Conservation (phyloP, 2,797 vertebrate species). For the Acipenser oxyrinchus region DNA sequence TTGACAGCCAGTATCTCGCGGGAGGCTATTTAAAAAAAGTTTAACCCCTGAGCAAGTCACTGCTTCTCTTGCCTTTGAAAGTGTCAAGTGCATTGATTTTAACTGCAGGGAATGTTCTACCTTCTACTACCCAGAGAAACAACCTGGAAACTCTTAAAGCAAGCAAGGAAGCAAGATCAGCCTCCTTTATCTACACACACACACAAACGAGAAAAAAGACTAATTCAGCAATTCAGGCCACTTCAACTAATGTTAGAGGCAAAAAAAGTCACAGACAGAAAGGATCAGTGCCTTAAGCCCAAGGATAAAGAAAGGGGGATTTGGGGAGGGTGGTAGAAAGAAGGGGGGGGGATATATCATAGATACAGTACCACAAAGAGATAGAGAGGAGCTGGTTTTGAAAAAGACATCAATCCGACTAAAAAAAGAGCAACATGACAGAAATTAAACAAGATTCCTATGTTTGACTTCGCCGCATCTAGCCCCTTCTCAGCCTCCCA, state of each 20-base stretch:
- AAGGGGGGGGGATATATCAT: conserved; percentile 28
- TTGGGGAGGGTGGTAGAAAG: conserved; percentile 2
- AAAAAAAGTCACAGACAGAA: conserved; percentile 43
- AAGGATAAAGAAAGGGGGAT: conserved; percentile 44
- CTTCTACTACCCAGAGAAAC: conserved; percentile 63
- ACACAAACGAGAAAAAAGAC: no score
- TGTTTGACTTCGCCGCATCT: conserved; percentile 69
- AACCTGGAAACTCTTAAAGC: conserved; percentile 36
- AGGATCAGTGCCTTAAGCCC: conserved; percentile 31
- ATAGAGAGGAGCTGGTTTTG: conserved; percentile 56
- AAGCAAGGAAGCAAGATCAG: no score
- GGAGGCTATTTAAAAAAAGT: conserved; percentile 85
- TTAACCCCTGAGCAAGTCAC: conserved; percentile 83
- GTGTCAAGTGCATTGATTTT: conserved; percentile 83
- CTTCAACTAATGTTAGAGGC: conserved; percentile 47
- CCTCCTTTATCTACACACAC: conserved; percentile 23
- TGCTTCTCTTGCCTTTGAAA: conserved; percentile 74
- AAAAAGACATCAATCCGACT: conserved; percentile 71
- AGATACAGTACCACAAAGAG: conserved; percentile 45
- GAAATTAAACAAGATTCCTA: conserved; percentile 80
- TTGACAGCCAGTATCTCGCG: conserved; percentile 77
- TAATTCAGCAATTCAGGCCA: conserved; percentile 48
- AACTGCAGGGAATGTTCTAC: conserved; percentile 73
- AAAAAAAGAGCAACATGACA: conserved; percentile 70
- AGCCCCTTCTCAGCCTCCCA: conserved; percentile 70